phyloP scores from a whole-genome alignment of 2,888 invertebrate genomes.

The Phlogophora meticulosa region DNA sequence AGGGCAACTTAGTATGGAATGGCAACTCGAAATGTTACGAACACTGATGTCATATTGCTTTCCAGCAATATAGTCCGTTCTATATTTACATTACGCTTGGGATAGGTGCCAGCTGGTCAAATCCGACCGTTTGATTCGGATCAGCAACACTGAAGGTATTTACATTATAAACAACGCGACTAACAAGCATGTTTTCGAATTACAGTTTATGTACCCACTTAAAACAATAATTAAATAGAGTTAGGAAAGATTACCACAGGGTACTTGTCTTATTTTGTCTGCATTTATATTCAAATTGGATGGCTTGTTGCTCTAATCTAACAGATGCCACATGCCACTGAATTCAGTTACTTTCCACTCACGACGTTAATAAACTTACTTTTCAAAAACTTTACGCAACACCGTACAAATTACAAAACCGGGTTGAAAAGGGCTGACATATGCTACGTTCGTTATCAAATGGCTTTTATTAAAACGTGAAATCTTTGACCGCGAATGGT shows the following conservation, averaged over 20 bases:
- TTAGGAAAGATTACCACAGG: background rate
- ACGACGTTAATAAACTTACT: constrained; percentile 32
- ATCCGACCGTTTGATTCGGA: constrained; percentile 70
- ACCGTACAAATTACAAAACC: constrained; percentile 28
- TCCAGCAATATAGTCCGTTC: constrained; percentile 83
- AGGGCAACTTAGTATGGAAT: constrained; percentile 51
- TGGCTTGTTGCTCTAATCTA: constrained; percentile 9
- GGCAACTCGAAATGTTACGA: constrained; percentile 69
- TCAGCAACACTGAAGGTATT: constrained; percentile 63
- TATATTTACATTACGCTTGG: constrained; percentile 84
- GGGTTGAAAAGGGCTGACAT: constrained; percentile 20
- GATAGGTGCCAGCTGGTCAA: constrained; percentile 84
- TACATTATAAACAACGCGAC: constrained; percentile 44
- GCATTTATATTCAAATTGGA: constrained; percentile 45
- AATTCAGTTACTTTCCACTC: constrained; percentile 35
- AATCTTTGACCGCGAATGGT: constrained; percentile 37
- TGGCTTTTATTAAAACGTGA: constrained; percentile 33
- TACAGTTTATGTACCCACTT: background rate
- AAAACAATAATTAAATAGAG: constrained; percentile 1
- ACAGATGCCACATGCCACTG: constrained; percentile 23
- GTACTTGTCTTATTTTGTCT: constrained; percentile 1
- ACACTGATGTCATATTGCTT: constrained; percentile 79
- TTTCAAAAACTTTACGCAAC: constrained; percentile 22
- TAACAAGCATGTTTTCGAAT: constrained; percentile 14
- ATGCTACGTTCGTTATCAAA: constrained; percentile 28